A percentile compares a stretch with the other conserved stretches of the same genome.
Evolutionary conservation across 2,797 vertebrate genomes (phyloP).

Genomic region (Cuculus canorus): DNA sequence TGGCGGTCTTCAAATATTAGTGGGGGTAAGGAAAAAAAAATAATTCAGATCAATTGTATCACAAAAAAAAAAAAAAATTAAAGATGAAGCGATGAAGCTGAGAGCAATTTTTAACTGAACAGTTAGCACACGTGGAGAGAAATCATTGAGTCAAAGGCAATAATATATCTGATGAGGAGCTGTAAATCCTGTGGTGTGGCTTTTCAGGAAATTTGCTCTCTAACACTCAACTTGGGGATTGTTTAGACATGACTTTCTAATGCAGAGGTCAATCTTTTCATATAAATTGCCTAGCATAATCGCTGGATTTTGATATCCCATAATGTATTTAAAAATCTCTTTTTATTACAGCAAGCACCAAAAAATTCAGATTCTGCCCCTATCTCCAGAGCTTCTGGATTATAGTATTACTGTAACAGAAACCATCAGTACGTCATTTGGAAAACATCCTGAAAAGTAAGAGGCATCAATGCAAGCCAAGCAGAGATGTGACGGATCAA

Average conservation of each 20-base stretch:
- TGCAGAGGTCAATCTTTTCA: background rate
- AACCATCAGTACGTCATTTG: background rate
- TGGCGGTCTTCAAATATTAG: background rate
- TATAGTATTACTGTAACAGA: background rate
- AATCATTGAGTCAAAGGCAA: background rate
- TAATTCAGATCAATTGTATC: background rate
- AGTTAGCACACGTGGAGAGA: background rate
- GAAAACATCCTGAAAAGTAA: constrained; percentile 47
- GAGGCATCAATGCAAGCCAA: background rate
- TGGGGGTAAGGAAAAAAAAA: background rate
- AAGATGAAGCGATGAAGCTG: background rate
- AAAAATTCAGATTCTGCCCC: background rate
- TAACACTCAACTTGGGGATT: background rate
- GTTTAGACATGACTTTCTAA: background rate
- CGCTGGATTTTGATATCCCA: background rate
- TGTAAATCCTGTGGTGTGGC: background rate
- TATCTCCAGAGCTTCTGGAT: background rate
- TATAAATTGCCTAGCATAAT: background rate
- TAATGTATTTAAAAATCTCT: background rate
- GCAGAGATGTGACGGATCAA: background rate
- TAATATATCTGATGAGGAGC: background rate
- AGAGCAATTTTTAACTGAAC: background rate
- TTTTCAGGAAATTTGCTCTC: constrained; percentile 30
- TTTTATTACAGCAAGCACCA: background rate
- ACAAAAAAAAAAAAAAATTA: background rate